phyloP scores from a whole-genome alignment of 2,888 invertebrate genomes.

The Tillus elongatus region DNA sequence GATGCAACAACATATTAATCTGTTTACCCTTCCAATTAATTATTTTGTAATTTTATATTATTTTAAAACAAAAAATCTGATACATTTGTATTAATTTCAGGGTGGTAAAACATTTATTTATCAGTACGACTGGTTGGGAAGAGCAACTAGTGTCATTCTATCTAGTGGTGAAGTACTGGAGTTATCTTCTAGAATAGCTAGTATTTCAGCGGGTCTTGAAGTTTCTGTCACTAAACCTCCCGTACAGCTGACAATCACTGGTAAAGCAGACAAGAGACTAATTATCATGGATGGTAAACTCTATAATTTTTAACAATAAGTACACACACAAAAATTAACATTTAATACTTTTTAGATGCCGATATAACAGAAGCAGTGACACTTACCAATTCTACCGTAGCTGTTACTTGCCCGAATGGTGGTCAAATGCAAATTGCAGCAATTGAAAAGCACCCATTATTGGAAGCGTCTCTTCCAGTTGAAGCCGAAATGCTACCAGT shows the following conservation, averaged over 20 bases:
- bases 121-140: constrained; percentile 81
- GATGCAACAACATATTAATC: too few species aligned
- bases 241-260: constrained; percentile 34
- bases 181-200: constrained; percentile 67
- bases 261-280: constrained; percentile 45
- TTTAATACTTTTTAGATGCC: constrained; percentile 41
- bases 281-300: constrained; percentile 46
- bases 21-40: too few species aligned
- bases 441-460: constrained; percentile 68
- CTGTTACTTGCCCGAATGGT: constrained; percentile 66
- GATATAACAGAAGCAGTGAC: constrained; percentile 67
- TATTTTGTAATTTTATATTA: background rate
- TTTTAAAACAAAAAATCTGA: constrained; percentile 7
- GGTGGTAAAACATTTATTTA: constrained; percentile 84
- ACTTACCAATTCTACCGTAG: constrained; percentile 68
- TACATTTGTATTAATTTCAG: constrained; percentile 39
- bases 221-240: constrained; percentile 52
- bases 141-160: constrained; percentile 75
- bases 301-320: constrained; percentile 3
- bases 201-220: constrained; percentile 65
- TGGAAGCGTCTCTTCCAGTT: constrained; percentile 75
- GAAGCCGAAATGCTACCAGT: constrained; percentile 86
- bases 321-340: background rate
- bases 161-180: constrained; percentile 86
- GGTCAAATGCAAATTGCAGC: constrained; percentile 68